Evolutionary conservation across 2,888 invertebrate genomes (phyloP), one percentile per base, ranked within the genome.

Genomic region (Eupithecia abbreviata): DNA sequence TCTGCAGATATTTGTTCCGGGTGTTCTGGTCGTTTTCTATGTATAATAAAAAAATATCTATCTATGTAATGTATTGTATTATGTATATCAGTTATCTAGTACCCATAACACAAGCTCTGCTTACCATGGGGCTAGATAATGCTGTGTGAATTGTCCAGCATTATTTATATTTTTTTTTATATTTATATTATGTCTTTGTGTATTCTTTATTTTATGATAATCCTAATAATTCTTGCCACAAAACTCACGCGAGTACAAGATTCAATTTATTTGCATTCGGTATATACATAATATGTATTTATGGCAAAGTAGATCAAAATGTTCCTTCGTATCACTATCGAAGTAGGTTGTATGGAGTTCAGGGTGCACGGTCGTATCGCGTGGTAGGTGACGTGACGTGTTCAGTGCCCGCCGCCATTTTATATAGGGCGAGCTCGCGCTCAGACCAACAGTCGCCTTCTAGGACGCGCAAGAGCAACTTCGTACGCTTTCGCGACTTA

Each of bases 391-490:
- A 93, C 93, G 83, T 93, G 94, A 93, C 93, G 93, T 92, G 92
- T 88, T 88, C 89, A 87, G 62, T 30, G 62, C 62, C 30, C 89
- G 87, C 90, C 89, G 91, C 91, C 92, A 91, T 92, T 91, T 94
- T 94, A 95, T 90, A 95, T 93, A 92, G 93, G 92, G 87, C 92
- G 92, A 85, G 89, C 92, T 91, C 91, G 88, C 90, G 91, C 91
- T 91, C 94, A 96, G 96, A 96, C 96, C 95, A 93, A 93, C 96
- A 96, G 96, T 96, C 96, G 96, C 96, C 94, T 89, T 89, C 85
- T 85, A 88, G 90, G 88, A 92, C 91, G 89, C 90, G 88, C 86
- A 83, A 86, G 86, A 86, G 88, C 85, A 85, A 87, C 88, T 87
- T 82, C 84, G 73, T 78, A 82, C 80, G 77, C 80, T 78, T 77